Evolutionary conservation across 2,797 vertebrate species (phyloP), one percentile per base, ranked within the genome.

Genomic region (Hapalemur alaotrensis): DNA sequence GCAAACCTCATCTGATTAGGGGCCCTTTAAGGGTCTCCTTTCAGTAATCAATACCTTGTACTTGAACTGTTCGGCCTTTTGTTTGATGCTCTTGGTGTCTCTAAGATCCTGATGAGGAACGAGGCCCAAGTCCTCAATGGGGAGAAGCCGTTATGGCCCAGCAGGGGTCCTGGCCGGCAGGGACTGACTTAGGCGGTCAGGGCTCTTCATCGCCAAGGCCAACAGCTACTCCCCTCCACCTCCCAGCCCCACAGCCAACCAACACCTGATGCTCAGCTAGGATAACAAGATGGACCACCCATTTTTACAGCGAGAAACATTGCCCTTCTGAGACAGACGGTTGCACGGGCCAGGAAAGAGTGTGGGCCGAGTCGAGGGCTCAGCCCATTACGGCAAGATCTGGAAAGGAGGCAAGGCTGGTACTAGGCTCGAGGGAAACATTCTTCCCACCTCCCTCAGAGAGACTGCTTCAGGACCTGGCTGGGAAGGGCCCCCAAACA

Each of bases 261-360:
- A 61, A 41, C 82, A 72, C 84, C 81, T 78, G 70, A 41, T 14
- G 76, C 73, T 95, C 65, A 38, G 76, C 93, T 69, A 46, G 52
- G 89, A 81, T 95, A 91, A 92, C 72, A 57, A 93, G 95, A 70
- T 4, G 89, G 96, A 89, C 95, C 97, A 95, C 97, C 95, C 89
- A 13, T 83, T 96, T 94, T 94, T 83, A 96, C 46, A 41, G 91
- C 5, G 48, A 94, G 93, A 95, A 93, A 90, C 95, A 96, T 38
- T 50, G 89, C 30, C 78, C 93, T 89, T 79, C 30, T 54, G 97
- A 95, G 97, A 92, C 5, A 95, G 97, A 89, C 4, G 0, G 12
- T n/a, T 72, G 6, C 23, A 0, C 1, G 48, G 82, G 89, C 97
- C 95, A 90, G 91, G 95, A 95, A 94, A 59, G 93, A 84, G 91